Conservation (phyloP, 2,888 invertebrate genomes). For the Rhorus exstirpatorius region DNA sequence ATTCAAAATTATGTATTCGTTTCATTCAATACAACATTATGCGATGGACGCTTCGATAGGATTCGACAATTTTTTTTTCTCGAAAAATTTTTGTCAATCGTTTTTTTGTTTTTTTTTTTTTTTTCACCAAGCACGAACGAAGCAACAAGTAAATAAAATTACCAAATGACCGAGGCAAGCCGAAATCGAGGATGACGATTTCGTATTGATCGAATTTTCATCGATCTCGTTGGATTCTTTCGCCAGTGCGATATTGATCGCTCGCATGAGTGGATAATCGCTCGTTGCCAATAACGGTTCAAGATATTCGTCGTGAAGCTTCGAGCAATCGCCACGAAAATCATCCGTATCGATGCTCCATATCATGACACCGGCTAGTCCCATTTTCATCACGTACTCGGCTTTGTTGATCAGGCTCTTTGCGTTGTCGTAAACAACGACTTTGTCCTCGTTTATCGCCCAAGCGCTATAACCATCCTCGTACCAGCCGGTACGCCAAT, state of each 20-base stretch:
- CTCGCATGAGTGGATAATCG: constrained; percentile 91
- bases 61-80: not conserved
- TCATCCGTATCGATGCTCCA: constrained; percentile 97
- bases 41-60: too few species aligned
- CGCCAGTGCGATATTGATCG: constrained; percentile 90
- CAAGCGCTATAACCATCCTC: constrained; percentile 89
- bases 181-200: constrained; percentile 12
- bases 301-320: constrained; percentile 71
- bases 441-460: constrained; percentile 88
- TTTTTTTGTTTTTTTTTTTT: not conserved
- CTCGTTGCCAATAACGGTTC: constrained; percentile 57
- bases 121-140: constrained; percentile 22
- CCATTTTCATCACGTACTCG: constrained; percentile 74
- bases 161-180: constrained; percentile 9
- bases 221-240: constrained; percentile 86
- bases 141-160: constrained; percentile 27
- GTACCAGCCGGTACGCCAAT: constrained; percentile 92
- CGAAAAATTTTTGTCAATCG: not conserved
- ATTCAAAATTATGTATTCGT: constrained; percentile 23
- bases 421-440: constrained; percentile 93
- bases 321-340: constrained; percentile 90
- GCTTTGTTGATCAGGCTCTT: constrained; percentile 88
- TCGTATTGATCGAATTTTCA: constrained; percentile 35
- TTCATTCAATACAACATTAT: constrained; percentile 19
- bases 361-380: constrained; percentile 93